Percentiles rank a stretch among this genome's conserved stretches.
Evolutionary conservation across 2,888 invertebrate genomes (phyloP).

Genomic region (Pyrocoelia pectoralis): DNA sequence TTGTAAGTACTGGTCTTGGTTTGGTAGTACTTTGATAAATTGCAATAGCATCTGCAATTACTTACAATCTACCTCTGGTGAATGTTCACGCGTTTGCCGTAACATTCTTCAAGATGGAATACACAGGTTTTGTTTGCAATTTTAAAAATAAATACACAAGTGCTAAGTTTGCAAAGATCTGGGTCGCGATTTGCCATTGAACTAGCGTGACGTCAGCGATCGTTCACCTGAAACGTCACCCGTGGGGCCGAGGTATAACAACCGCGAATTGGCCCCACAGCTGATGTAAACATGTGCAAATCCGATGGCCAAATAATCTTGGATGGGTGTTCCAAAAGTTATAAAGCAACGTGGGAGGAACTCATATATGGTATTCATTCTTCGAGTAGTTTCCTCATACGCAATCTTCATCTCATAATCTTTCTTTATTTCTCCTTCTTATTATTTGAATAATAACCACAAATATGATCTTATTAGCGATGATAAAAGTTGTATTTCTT

Average conservation of each 20-base stretch:
- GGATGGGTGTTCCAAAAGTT: constrained; percentile 28
- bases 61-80: constrained; percentile 4
- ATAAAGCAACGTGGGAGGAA: constrained; percentile 19
- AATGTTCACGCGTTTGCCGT: constrained; percentile 7
- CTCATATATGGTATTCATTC: constrained; percentile 16
- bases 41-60: constrained; percentile 19
- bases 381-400: background rate
- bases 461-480: background rate
- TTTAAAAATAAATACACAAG: constrained; percentile 24
- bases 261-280: constrained; percentile 50
- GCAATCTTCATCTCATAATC: background rate
- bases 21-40: constrained; percentile 19
- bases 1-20: constrained; percentile 16
- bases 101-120: constrained; percentile 6
- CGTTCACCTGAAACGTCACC: constrained; percentile 62
- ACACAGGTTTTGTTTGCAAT: constrained; percentile 29
- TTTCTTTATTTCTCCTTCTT: background rate
- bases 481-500: background rate
- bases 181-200: constrained; percentile 63
- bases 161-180: constrained; percentile 49
- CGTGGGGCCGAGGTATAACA: constrained; percentile 56
- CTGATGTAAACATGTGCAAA: constrained; percentile 47
- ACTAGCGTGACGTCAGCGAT: constrained; percentile 60
- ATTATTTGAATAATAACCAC: background rate
- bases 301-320: constrained; percentile 41